Conservation (phyloP, 2,113 vertebrate genomes). For the Sturnira hondurensis region DNA sequence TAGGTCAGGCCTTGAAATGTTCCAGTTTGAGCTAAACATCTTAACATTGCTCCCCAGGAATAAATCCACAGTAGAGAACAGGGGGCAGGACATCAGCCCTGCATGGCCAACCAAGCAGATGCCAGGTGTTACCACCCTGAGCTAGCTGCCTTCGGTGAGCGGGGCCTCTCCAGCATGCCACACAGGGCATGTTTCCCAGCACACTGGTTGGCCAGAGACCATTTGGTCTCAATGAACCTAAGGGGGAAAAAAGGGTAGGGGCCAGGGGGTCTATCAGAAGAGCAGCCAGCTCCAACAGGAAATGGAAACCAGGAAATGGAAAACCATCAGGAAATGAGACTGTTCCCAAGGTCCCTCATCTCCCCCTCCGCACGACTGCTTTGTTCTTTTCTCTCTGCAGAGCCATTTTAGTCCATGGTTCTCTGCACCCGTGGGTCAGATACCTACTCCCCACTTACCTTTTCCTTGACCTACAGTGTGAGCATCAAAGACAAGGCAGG, state of each 20-base stretch:
- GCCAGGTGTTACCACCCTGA: background rate
- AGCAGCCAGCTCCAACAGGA: background rate
- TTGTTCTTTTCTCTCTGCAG: background rate
- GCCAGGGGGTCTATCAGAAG: constrained; percentile 6
- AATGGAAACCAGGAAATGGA: background rate
- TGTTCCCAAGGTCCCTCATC: background rate
- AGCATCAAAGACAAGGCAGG: background rate
- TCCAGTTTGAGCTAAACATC: background rate
- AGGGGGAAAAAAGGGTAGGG: rapidly evolving
- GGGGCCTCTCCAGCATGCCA: background rate
- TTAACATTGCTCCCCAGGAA: background rate
- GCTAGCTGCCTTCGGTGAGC: background rate
- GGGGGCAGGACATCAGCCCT: background rate
- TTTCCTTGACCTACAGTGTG: background rate
- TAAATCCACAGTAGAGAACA: background rate
- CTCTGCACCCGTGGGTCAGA: background rate
- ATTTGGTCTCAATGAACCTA: constrained; percentile 19
- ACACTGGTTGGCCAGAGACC: background rate
- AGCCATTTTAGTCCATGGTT: background rate
- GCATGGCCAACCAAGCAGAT: background rate
- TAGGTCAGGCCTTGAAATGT: background rate
- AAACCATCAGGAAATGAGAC: background rate
- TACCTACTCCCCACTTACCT: background rate
- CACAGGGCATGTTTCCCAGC: background rate
- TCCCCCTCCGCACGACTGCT: background rate